Conservation (phyloP, 2,888 invertebrate genomes). For the Selenia dentaria region DNA sequence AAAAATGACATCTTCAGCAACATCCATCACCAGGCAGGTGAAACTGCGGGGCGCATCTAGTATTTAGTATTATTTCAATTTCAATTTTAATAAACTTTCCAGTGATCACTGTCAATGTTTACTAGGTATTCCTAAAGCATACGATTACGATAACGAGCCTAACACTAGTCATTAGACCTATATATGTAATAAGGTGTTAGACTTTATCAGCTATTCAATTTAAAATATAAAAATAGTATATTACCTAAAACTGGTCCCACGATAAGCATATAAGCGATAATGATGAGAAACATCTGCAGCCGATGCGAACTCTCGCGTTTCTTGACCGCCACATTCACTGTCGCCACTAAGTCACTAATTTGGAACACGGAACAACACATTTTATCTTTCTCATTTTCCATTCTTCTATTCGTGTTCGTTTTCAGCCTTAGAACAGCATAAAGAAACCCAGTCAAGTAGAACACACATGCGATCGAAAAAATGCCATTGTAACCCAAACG, state of each 20-base stretch:
- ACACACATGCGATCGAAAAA: constrained; percentile 70
- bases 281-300: constrained; percentile 68
- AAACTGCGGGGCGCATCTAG: no score
- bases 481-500: constrained; percentile 78
- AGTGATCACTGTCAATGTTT: no score
- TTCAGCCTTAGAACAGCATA: constrained; percentile 72
- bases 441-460: constrained; percentile 71
- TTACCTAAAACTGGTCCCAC: constrained; percentile 81
- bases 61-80: no score
- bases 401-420: constrained; percentile 59
- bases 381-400: constrained; percentile 50
- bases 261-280: constrained; percentile 78
- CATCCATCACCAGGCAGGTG: no score
- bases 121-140: no score
- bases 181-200: no score
- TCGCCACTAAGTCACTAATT: constrained; percentile 66
- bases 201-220: no score
- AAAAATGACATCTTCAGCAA: no score
- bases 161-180: no score
- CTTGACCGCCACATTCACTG: constrained; percentile 74
- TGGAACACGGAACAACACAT: constrained; percentile 64
- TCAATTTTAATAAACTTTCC: no score
- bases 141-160: no score
- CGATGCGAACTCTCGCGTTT: constrained; percentile 62
- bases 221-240: no score